Base-by-base conservation (phyloP, 2,113 vertebrate species). In the Protobothrops mucrosquamatus region DNA sequence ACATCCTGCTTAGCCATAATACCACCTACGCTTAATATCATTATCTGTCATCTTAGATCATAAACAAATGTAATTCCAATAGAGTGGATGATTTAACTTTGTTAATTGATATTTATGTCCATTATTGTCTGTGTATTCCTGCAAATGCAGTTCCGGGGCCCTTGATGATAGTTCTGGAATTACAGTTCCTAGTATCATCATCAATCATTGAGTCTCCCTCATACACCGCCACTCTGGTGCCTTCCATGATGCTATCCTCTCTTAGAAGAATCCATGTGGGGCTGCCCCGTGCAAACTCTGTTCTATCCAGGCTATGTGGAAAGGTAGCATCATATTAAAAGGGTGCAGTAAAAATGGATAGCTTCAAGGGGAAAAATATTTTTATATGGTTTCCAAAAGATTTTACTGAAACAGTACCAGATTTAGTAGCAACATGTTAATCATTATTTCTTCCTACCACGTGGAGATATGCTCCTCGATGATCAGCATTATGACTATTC, bases 1-100 rank as follows among this genome's bases (percentile, higher is more conserved):
- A 93, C 95, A 94, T 93, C 93, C 94, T 95, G 92, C 97, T 97
- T 96, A 93, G 54, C 94, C 94, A 95, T 86, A 95, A 96, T 97
- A 95, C 96, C 94, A 96, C 94, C 93, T 97, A 94, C n/a, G 7
- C 93, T 97, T 97, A 97, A 97, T 94, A 94, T 95, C 91, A 92
- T 97, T 97, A 97, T 97, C 97, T 97, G 95, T 96, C 96, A 97
- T 97, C 95, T 97, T 97, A 94, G 94, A 97, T 96, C 94, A 97
- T 95, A 97, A 95, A 96, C 93, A 98, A 97, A 97, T 95, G 92
- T 93, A 97, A 96, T 97, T 97, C 96, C 95, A 97, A 95, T 94
- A 97, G 96, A 92, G 92, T 96, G 97, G 95, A 92, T 0, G 3
- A 91, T 95, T 95, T 97, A 97, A 97, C 92, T 95, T 90, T 46